phyloP scores from a whole-genome alignment of 2,113 vertebrate genomes.

The Gasterosteus nipponicus region DNA sequence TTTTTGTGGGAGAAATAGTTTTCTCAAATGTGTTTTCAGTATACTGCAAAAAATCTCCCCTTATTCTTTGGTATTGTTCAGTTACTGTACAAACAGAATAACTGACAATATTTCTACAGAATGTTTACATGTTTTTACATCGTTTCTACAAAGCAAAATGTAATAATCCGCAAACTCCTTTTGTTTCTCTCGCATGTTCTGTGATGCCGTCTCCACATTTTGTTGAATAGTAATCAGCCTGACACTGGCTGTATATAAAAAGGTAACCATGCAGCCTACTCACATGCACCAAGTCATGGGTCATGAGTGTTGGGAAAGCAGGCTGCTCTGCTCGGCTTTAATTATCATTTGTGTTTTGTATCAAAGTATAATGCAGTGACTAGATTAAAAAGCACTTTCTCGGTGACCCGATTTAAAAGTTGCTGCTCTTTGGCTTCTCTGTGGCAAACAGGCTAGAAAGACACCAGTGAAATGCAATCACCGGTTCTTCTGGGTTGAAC shows the following conservation, averaged over 20 bases:
- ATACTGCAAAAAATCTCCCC: conserved; percentile 7
- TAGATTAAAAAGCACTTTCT: neutral
- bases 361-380: neutral
- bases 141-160: neutral
- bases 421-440: neutral
- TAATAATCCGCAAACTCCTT: neutral
- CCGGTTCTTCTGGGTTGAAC: neutral
- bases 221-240: neutral
- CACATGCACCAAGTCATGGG: neutral
- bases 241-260: neutral
- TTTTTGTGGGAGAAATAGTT: conserved; percentile 13
- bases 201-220: conserved; percentile 5
- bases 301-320: neutral
- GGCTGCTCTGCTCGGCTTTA: neutral
- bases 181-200: conserved; percentile 36
- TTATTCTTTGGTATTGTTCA: neutral
- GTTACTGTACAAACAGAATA: neutral
- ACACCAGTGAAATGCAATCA: neutral
- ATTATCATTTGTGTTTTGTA: neutral
- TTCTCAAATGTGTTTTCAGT: conserved; percentile 13
- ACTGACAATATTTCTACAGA: neutral
- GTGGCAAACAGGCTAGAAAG: neutral
- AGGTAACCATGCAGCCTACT: neutral
- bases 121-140: neutral
- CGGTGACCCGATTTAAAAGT: neutral